Evolutionary conservation across 2,113 vertebrate species (phyloP), one percentile per base, ranked within the genome.

Genomic region (Sinocyclocheilus rhinocerous): DNA sequence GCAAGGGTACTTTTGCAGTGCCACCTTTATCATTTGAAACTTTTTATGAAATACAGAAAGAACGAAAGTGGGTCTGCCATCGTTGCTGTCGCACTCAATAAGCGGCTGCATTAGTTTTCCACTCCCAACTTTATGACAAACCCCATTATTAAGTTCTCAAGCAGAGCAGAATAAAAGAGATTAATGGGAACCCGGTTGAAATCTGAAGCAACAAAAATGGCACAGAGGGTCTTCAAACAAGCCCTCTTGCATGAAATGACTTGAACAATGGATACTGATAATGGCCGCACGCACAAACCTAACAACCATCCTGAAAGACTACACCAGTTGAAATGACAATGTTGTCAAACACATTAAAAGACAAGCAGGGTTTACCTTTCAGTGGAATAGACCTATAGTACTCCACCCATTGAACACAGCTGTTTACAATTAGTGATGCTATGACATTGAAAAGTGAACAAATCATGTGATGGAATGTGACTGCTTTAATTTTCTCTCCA

Each of bases 41-140:
- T 69, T 82, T 82, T 69, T 77, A 82, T 82, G 81, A 82, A 82
- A 67, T 36, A 82, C 20, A 70, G 80, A 50, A 50, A 36, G 16
- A 81, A 48, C 5, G 4, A 81, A 82, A 82, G 50, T 70, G 63
- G 63, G 63, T 70, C 65, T 70, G 18, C 65, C 63, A 70, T 82
- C 59, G 24, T 48, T 7, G 39, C 18, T 70, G 81, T 82, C 63
- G 1, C 18, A 5, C 33, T 70, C 63, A 82, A 82, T 82, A 70
- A 82, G 45, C 24, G 4, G 20, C 18, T 29, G 16, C 81, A 70
- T 82, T 69, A 20, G 63, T 82, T 82, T 69, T 2, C 26, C 26
- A 22, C 24, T 70, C 11, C 26, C 65, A 70, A 16, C 26, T 69
- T 82, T 82, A 82, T 70, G 81, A 70, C 81, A 82, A 82, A 69